These are phyloP conservation scores for Netelia inedita DNA, from an alignment of 2,888 invertebrate species.

Conservation along the genomic window DNA sequence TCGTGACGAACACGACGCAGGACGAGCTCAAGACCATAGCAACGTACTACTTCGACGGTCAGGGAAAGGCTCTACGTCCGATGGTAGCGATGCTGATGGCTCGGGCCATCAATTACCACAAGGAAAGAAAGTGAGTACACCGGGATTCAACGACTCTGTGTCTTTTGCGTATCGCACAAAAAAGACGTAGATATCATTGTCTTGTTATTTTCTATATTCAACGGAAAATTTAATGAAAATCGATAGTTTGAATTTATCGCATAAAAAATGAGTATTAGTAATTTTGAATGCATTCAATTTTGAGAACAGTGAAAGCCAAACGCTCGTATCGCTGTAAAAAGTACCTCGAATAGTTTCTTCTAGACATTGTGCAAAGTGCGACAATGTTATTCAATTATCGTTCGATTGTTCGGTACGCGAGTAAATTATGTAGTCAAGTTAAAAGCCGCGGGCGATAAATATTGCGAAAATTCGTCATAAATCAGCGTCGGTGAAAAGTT, in stretches of 20 bases:
- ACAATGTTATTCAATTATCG: slow-evolving; percentile 20
- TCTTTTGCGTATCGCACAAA: slow-evolving; percentile 28
- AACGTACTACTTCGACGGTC: slow-evolving; percentile 99
- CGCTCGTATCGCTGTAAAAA: too few species aligned
- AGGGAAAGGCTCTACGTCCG: slow-evolving; percentile 98
- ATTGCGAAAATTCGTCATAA: slow-evolving; percentile 46
- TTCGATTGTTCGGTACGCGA: slow-evolving; percentile 26
- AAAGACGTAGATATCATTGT: not conserved
- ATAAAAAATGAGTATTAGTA: not conserved
- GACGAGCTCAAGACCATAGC: slow-evolving; percentile 96
- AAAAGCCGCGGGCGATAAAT: slow-evolving; percentile 21
- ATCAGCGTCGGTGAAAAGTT: slow-evolving; percentile 14
- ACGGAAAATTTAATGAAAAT: not conserved
- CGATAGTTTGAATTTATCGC: not conserved
- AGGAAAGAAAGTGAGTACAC: slow-evolving; percentile 91
- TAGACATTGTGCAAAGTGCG: slow-evolving; percentile 8
- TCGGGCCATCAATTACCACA: slow-evolving; percentile 96
- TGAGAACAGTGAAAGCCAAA: too few species aligned
- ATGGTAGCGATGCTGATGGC: slow-evolving; percentile 98
- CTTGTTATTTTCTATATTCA: too few species aligned
- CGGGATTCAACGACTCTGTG: slow-evolving; percentile 32
- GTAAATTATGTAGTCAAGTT: slow-evolving; percentile 9
- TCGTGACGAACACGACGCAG: slow-evolving; percentile 92
- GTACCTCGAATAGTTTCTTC: not conserved
- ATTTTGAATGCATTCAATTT: too few species aligned